phyloP scores from a whole-genome alignment of 2,888 invertebrate genomes.

The Patella caerulea region DNA sequence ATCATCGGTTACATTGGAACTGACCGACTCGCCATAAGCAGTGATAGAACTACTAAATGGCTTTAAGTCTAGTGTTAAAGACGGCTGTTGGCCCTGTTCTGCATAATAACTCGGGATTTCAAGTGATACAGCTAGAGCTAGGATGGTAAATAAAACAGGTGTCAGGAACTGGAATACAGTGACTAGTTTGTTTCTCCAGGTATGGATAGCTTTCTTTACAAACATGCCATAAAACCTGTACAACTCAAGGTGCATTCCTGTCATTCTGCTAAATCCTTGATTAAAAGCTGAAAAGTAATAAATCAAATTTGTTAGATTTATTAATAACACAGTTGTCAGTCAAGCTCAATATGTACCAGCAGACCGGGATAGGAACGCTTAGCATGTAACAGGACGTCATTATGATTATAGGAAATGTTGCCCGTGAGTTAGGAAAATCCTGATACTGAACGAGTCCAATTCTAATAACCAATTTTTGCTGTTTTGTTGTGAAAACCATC shows the following conservation, averaged over 20 bases:
- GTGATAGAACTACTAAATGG: constrained; percentile 38
- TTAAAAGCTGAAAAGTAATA: constrained; percentile 49
- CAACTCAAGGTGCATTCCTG: constrained; percentile 71
- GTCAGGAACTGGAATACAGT: constrained; percentile 75
- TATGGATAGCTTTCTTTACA: constrained; percentile 78
- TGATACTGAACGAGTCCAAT: too few relatives aligned
- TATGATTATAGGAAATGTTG: too few relatives aligned
- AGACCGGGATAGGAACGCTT: too few relatives aligned
- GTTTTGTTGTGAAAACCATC: too few relatives aligned
- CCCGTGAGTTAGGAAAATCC: too few relatives aligned
- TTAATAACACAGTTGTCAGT: too few relatives aligned
- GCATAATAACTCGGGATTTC: constrained; percentile 58
- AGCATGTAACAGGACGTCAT: too few relatives aligned
- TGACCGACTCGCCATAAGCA: constrained; percentile 35
- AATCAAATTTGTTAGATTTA: background rate
- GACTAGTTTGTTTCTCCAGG: constrained; percentile 79
- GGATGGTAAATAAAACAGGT: constrained; percentile 78
- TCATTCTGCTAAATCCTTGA: constrained; percentile 48
- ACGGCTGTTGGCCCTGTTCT: constrained; percentile 73
- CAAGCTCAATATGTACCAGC: too few relatives aligned
- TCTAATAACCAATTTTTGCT: too few relatives aligned
- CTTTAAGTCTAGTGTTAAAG: constrained; percentile 75
- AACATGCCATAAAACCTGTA: constrained; percentile 80
- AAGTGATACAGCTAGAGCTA: constrained; percentile 77
- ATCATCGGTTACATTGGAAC: constrained; percentile 12